Evolutionary conservation across 2,888 invertebrate species (phyloP).

Genomic region (Timema podura): DNA sequence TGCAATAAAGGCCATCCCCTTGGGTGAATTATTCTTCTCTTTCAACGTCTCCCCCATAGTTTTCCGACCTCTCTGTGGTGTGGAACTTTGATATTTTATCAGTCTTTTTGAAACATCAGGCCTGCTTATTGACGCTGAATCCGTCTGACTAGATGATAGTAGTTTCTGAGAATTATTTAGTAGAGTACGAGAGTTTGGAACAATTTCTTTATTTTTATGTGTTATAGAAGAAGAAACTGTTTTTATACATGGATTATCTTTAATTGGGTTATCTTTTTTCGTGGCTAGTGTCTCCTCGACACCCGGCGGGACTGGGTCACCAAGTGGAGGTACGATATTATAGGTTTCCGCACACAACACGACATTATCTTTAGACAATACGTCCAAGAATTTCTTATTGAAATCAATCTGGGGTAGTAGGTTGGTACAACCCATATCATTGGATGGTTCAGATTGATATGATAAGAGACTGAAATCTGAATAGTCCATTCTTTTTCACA

Average conservation of each 20-base stretch:
- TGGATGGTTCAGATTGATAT: slow-evolving; percentile 23
- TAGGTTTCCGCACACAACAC: no score
- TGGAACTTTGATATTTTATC: no score
- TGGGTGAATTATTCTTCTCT: slow-evolving; percentile 11
- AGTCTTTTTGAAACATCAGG: not conserved
- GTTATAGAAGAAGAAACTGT: not conserved
- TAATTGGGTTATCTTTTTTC: not conserved
- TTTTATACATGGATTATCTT: not conserved
- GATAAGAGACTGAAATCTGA: slow-evolving; percentile 30
- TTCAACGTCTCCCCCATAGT: not conserved
- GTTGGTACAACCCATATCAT: slow-evolving; percentile 17
- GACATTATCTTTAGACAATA: no score
- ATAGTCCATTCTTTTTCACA: slow-evolving; percentile 27
- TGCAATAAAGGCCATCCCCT: slow-evolving; percentile 42
- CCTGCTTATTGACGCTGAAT: not conserved
- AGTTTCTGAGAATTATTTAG: not conserved
- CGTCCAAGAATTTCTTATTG: no score
- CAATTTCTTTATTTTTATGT: not conserved
- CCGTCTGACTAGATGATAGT: not conserved
- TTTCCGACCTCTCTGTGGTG: no score
- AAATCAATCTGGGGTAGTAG: slow-evolving; percentile 17
- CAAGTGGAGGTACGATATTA: no score
- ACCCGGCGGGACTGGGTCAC: no score
- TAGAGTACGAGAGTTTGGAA: not conserved
- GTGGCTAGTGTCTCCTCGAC: not conserved